Percentiles rank a stretch among this genome's conserved stretches.
These are phyloP conservation scores for Sparus aurata DNA, from an alignment of 2,797 vertebrate genomes.

Conservation along the genomic window DNA sequence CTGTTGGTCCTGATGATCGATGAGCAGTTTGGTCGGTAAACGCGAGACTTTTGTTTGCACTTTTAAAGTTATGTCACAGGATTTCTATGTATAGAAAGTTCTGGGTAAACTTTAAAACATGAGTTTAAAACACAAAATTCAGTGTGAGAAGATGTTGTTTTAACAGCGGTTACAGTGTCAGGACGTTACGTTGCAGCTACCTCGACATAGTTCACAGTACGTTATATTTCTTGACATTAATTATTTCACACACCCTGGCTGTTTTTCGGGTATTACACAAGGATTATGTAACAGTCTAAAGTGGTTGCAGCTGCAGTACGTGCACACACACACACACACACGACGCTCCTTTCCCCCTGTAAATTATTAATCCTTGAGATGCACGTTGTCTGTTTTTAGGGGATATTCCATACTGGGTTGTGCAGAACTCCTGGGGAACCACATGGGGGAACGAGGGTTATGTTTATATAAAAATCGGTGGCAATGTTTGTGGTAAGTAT, in stretches of 20 bases:
- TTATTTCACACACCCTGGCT: constrained; percentile 40
- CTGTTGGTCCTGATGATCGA: background rate
- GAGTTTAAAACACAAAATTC: background rate
- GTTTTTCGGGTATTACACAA: constrained; percentile 46
- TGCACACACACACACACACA: constrained; percentile 12
- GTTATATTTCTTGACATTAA: constrained; percentile 35
- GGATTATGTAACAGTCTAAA: constrained; percentile 57
- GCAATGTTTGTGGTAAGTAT: constrained; percentile 91
- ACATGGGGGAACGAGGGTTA: constrained; percentile 92
- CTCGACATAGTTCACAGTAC: background rate
- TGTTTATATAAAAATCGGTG: constrained; percentile 90
- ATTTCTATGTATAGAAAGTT: constrained; percentile 17
- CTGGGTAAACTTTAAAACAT: background rate
- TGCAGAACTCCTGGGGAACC: constrained; percentile 93
- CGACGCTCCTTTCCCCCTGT: constrained; percentile 29
- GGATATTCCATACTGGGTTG: constrained; percentile 91
- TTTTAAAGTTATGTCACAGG: background rate
- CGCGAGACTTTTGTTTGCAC: background rate
- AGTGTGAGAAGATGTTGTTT: background rate
- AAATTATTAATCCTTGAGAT: constrained; percentile 59
- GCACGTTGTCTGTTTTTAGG: constrained; percentile 74
- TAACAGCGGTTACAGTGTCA: background rate
- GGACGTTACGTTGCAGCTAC: background rate
- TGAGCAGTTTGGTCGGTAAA: constrained; percentile 6
- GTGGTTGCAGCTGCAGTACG: constrained; percentile 14